Evolutionary conservation across 2,113 vertebrate genomes (phyloP).

Genomic region (Aegotheles bennettii): DNA sequence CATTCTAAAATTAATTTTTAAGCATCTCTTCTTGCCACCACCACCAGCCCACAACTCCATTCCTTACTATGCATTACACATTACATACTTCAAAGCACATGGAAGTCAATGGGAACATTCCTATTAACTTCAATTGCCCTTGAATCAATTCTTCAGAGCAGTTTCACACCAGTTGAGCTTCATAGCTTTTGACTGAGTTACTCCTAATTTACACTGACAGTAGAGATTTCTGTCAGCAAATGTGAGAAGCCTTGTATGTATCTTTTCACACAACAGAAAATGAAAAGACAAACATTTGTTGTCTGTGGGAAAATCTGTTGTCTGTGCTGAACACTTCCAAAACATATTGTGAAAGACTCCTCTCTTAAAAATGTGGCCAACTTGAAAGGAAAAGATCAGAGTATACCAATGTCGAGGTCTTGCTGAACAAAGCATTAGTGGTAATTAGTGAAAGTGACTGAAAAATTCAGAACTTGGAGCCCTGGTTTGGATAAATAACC

Average conservation of each 20-base stretch:
- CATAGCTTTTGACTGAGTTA: neutral
- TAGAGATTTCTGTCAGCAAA: neutral
- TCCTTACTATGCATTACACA: neutral
- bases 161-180: neutral
- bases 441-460: neutral
- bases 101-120: neutral
- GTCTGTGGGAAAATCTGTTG: neutral
- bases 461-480: neutral
- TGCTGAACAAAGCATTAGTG: neutral
- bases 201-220: neutral
- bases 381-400: neutral
- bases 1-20: neutral
- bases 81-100: neutral
- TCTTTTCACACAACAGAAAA: neutral
- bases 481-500: neutral
- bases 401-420: neutral
- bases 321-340: neutral
- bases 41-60: neutral
- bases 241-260: neutral
- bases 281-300: neutral
- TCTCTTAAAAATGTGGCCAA: neutral
- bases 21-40: neutral
- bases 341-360: neutral
- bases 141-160: neutral
- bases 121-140: conserved; percentile 18